phyloP scores from a whole-genome alignment of 2,888 invertebrate species.

The Euplexia lucipara region DNA sequence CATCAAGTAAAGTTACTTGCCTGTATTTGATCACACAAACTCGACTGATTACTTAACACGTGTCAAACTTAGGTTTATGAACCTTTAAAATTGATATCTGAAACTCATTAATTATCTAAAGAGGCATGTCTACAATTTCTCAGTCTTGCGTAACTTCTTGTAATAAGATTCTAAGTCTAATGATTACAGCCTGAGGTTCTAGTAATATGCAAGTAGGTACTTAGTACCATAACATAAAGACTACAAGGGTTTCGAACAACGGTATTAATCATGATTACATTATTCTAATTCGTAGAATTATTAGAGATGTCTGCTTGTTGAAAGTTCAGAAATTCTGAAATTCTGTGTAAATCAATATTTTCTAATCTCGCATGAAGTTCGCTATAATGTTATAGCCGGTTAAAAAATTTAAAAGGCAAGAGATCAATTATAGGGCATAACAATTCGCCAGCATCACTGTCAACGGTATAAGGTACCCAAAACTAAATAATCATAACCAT shows the following conservation, averaged over 20 bases:
- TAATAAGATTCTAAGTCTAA: conserved; percentile 17
- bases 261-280: neutral
- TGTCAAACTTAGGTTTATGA: neutral
- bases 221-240: neutral
- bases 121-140: neutral
- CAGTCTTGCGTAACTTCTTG: conserved; percentile 2
- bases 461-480: no score
- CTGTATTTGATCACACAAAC: no score
- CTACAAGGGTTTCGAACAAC: conserved; percentile 1
- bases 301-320: neutral
- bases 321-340: neutral
- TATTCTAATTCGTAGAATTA: neutral
- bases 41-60: neutral
- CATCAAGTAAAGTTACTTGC: no score
- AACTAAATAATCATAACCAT: no score
- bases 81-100: neutral
- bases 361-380: neutral
- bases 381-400: neutral
- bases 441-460: no score
- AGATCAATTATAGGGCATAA: no score
- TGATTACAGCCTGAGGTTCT: neutral
- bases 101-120: conserved; percentile 5
- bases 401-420: no score
- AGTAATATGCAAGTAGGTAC: neutral
- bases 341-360: neutral